These are phyloP conservation scores for Nectonema munidae DNA, from an alignment of 2,888 invertebrate species.

Conservation along the genomic window DNA sequence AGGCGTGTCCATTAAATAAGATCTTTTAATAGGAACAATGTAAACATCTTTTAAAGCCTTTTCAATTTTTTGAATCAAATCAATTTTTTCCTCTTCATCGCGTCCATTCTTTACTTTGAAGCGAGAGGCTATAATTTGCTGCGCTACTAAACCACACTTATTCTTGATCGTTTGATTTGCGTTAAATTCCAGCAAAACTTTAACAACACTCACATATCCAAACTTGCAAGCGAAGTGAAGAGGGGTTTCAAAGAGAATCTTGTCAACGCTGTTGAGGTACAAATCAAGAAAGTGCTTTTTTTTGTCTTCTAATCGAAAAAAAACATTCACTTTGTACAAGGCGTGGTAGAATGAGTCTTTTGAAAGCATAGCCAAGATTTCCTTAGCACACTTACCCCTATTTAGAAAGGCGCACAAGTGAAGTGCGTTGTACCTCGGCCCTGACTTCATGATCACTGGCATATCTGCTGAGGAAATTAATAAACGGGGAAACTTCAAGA, in stretches of 20 bases:
- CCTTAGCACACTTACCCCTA: slow-evolving; percentile 15
- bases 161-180: no score
- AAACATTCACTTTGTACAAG: neutral
- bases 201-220: slow-evolving; percentile 15
- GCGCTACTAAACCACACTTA: no score
- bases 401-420: slow-evolving; percentile 17
- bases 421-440: slow-evolving; percentile 17
- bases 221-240: slow-evolving; percentile 17
- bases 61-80: no score
- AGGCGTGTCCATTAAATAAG: no score
- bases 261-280: slow-evolving; percentile 18
- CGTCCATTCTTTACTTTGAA: no score
- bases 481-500: no score
- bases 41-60: no score
- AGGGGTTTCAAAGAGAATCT: slow-evolving; percentile 17
- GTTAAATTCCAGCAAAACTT: slow-evolving; percentile 8
- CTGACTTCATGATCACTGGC: no score
- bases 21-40: no score
- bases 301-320: neutral
- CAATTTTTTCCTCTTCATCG: no score
- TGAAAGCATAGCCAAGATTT: slow-evolving; percentile 11
- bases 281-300: slow-evolving; percentile 13
- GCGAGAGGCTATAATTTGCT: no score
- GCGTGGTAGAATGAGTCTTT: neutral
- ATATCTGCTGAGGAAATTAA: no score